Evolutionary conservation across 2,113 vertebrate species (phyloP), one percentile per base, ranked within the genome.

Genomic region (Eulemur rufifrons): DNA sequence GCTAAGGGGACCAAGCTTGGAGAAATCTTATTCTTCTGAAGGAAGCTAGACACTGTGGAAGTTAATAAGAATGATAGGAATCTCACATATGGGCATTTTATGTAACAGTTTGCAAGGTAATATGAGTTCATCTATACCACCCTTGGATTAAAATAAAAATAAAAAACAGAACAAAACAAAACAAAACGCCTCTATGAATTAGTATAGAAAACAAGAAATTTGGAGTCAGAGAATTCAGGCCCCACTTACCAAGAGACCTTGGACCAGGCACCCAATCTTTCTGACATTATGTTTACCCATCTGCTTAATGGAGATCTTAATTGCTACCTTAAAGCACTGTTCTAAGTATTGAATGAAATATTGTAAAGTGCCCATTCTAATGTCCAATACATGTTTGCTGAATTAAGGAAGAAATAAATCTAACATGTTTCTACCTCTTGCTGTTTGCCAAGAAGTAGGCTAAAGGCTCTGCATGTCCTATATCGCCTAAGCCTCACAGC

Each of bases 131-230:
- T 42, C 13, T 12, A 10, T 4, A 64, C 12, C 29, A 34, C 32
- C 27, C 37, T 64, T 73, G 37, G 20, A 50, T 74, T 86, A 68
- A 68, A 93, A 52, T 47, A 92, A 82, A 61, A 15, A n/a, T 59
- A 29, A n/a, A 81, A 39, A 77, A 50, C 42, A 76, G 13, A 76
- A 25, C 54, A 52, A 73, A 64, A 25, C 54, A 52, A 73, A 64
- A 88, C 27, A 42, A 78, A 90, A 91, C 50, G 11, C 32, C 59
- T 64, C 12, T 50, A 8, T 37, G n/a, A 93, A 89, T 39, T 52
- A 68, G 23, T 45, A 45, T 4, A 68, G 59, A 47, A 54, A 86
- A 69, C 29, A n/a, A 47, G 68, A 47, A 17, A 29, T 69, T 45
- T 52, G 8, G 42, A 76, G 59, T 63, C 81, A 56, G 81, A 61